phyloP scores from a whole-genome alignment of 2,113 vertebrate genomes.

The Piprites chloris region DNA sequence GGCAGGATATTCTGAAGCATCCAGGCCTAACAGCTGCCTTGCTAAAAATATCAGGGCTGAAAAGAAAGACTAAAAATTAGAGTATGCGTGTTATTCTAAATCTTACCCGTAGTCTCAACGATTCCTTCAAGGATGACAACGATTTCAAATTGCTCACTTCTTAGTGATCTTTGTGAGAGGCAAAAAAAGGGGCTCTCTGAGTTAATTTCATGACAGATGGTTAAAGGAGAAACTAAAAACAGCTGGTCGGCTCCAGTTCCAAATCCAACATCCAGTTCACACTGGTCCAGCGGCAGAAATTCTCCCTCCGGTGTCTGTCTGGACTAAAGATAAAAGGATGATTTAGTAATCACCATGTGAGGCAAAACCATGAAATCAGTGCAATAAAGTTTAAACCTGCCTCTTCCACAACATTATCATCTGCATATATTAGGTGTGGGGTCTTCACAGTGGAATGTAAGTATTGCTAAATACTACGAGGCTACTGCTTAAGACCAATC shows the following conservation, averaged over 20 bases:
- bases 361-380: not conserved
- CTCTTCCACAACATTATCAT: not conserved
- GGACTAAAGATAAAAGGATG: constrained; percentile 72
- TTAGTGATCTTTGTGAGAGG: constrained; percentile 84
- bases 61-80: not conserved
- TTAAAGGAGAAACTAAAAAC: constrained; percentile 88
- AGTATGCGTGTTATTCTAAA: not conserved
- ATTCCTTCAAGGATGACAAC: constrained; percentile 91
- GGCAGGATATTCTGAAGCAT: not conserved
- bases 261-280: constrained; percentile 89
- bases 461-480: not conserved
- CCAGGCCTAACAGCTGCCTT: not conserved
- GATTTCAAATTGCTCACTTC: constrained; percentile 88
- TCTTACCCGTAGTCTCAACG: constrained; percentile 87
- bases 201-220: constrained; percentile 90
- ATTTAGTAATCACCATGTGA: not conserved
- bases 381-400: not conserved
- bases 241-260: constrained; percentile 90
- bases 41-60: not conserved
- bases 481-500: not conserved
- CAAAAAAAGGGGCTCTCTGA: constrained; percentile 87
- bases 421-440: not conserved
- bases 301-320: constrained; percentile 89
- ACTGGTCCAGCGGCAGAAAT: constrained; percentile 88
- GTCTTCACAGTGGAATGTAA: not conserved